Evolutionary conservation across 2,113 vertebrate genomes (phyloP), one percentile per base, ranked within the genome.

Genomic region (Dicentrarchus labrax): DNA sequence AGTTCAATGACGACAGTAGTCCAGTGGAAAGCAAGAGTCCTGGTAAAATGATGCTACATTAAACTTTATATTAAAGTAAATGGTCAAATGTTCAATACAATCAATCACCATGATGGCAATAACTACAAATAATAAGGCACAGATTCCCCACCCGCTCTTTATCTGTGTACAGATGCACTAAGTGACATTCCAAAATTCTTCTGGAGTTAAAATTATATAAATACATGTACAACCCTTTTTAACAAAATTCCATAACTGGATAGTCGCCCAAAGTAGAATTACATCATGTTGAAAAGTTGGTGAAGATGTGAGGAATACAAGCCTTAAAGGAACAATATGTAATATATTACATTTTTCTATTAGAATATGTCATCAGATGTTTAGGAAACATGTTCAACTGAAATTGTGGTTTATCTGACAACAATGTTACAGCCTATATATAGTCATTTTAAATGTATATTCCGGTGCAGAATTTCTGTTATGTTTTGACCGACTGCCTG

Each of bases 21-120:
- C 4, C 36, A 45, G 19, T n/a, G 51, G 24, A 30, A 56, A 48
- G 21, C 43, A 77, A 22, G 24, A 43, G 6, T 56, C 21, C 51
- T 39, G 38, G 21, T 78, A 72, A 56, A 64, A 72, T 53, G 4
- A 68, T 38, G 19, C 16, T 74, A 16, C 17, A 51, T 68, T n/a
- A 38, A 62, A 41, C 30, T 39, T 60, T 61, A 16, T 54, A 47
- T 17, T n/a, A n/a, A 71, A 22, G 5, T 17, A 39, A 22, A n/a
- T n/a, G n/a, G n/a, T n/a, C n/a, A n/a, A n/a, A n/a, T n/a, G n/a
- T n/a, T n/a, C n/a, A n/a, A n/a, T n/a, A n/a, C n/a, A n/a, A n/a
- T n/a, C n/a, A n/a, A n/a, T n/a, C n/a, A n/a, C n/a, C n/a, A n/a
- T n/a, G 38, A 72, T 43, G 36, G 36, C 12, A 15, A 60, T 8